phyloP scores from a whole-genome alignment of 1,140 invertebrate genomes.

The Sycophila sp. region DNA sequence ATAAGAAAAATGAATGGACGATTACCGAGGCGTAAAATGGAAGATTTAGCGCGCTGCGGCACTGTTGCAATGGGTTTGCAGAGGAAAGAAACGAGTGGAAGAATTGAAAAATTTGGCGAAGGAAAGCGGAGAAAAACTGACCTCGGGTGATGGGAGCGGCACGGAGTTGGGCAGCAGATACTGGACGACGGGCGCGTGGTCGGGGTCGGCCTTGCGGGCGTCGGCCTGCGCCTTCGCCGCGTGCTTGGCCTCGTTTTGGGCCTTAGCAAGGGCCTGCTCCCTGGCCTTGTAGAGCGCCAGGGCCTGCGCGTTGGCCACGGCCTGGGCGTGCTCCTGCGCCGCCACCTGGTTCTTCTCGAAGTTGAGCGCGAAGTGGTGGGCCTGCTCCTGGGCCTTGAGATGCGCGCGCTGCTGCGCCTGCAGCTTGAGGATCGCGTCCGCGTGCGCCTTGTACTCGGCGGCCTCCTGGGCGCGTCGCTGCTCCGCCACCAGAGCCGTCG shows the following conservation, averaged over 20 bases:
- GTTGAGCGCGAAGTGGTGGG: slow-evolving; percentile 55
- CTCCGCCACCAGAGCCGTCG: slow-evolving; percentile 54
- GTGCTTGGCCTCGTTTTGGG: slow-evolving; percentile 56
- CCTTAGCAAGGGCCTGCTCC: slow-evolving; percentile 54
- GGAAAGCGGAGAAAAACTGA: not conserved
- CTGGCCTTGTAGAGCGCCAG: slow-evolving; percentile 58
- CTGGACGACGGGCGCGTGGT: slow-evolving; percentile 59
- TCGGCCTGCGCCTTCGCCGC: slow-evolving; percentile 54
- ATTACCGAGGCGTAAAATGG: no score
- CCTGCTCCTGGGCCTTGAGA: slow-evolving; percentile 60
- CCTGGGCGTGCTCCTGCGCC: slow-evolving; percentile 61
- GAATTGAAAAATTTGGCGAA: no score
- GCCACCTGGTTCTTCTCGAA: slow-evolving; percentile 60
- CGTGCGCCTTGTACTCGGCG: slow-evolving; percentile 60
- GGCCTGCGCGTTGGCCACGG: slow-evolving; percentile 60
- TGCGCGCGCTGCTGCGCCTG: slow-evolving; percentile 61
- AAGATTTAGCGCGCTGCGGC: not conserved
- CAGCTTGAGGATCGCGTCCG: slow-evolving; percentile 59
- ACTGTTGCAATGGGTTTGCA: not conserved
- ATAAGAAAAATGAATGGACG: no score
- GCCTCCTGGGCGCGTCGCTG: slow-evolving; percentile 57
- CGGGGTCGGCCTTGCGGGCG: slow-evolving; percentile 48
- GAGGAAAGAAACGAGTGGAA: not conserved
- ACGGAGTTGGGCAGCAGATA: slow-evolving; percentile 55
- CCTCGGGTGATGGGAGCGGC: slow-evolving; percentile 52